A percentile compares a stretch with the other conserved stretches of the same genome.
Conservation (phyloP, 1,140 invertebrate genomes). For the Macrobrachium nipponense region DNA sequence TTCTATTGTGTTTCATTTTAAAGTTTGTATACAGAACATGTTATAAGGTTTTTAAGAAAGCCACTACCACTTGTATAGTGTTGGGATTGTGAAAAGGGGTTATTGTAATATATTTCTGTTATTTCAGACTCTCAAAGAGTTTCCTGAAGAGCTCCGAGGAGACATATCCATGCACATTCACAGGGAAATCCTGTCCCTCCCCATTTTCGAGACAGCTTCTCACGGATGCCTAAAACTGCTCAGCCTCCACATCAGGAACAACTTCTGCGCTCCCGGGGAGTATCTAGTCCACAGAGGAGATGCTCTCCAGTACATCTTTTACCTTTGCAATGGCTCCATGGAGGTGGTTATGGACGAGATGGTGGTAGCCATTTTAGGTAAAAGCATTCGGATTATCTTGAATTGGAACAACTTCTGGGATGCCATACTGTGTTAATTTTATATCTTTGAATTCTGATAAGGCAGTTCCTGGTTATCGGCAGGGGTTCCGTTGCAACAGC, state of each 20-base stretch:
- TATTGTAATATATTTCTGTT: not conserved
- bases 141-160: slow-evolving; percentile 93
- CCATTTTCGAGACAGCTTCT: slow-evolving; percentile 92
- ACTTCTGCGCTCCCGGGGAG: slow-evolving; percentile 97
- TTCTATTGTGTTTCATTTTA: too few relatives aligned
- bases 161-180: slow-evolving; percentile 96
- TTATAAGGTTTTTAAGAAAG: not conserved
- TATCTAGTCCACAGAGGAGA: slow-evolving; percentile 97
- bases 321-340: slow-evolving; percentile 97
- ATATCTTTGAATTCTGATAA: not conserved
- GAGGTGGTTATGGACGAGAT: slow-evolving; percentile 98
- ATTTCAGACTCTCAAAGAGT: slow-evolving; percentile 90
- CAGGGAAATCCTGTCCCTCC: slow-evolving; percentile 91
- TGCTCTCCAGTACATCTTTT: slow-evolving; percentile 95
- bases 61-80: too few relatives aligned
- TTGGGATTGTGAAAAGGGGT: too few relatives aligned
- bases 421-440: not conserved
- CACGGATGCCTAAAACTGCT: slow-evolving; percentile 92
- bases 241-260: slow-evolving; percentile 87
- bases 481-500: too few relatives aligned
- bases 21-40: not conserved
- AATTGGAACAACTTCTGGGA: slow-evolving; percentile 37
- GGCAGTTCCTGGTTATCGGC: too few relatives aligned
- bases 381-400: slow-evolving; percentile 50
- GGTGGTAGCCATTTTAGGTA: slow-evolving; percentile 98